These are phyloP conservation scores for Lamprotornis superbus DNA, from an alignment of 2,113 vertebrate species.

Conservation along the genomic window DNA sequence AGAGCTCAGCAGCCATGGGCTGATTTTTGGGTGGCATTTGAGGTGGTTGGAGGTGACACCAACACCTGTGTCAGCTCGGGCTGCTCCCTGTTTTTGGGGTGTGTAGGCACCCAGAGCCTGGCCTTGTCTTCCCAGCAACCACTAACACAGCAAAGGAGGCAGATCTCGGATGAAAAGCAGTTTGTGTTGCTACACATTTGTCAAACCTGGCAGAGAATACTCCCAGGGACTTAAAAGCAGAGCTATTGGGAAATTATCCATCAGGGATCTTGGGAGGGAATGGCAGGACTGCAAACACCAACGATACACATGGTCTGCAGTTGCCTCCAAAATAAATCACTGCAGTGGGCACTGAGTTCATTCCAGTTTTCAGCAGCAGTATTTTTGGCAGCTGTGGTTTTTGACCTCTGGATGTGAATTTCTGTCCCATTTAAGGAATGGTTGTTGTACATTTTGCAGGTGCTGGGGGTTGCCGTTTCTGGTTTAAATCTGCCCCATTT, in stretches of 20 bases:
- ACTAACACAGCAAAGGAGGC: not conserved
- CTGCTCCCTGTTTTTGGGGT: not conserved
- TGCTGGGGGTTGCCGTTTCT: not conserved
- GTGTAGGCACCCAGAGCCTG: not conserved
- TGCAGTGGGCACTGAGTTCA: not conserved
- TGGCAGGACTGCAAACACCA: not conserved
- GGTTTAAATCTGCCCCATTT: not conserved
- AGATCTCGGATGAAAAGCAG: not conserved
- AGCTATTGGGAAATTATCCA: rapidly evolving
- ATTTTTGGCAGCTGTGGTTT: not conserved
- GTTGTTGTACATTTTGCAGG: rapidly evolving
- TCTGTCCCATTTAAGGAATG: not conserved
- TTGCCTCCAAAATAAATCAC: not conserved
- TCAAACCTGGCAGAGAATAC: not conserved
- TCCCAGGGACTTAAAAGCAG: not conserved
- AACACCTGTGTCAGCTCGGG: rapidly evolving
- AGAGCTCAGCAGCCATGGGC: not conserved
- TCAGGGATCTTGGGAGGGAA: rapidly evolving
- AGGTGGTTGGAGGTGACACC: not conserved
- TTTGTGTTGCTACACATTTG: not conserved
- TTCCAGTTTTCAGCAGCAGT: not conserved
- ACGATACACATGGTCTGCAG: rapidly evolving
- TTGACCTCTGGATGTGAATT: not conserved
- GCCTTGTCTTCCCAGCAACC: not conserved
- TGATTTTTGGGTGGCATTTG: not conserved